Conservation (phyloP, 2,888 invertebrate species). For the Lithosia quadra region DNA sequence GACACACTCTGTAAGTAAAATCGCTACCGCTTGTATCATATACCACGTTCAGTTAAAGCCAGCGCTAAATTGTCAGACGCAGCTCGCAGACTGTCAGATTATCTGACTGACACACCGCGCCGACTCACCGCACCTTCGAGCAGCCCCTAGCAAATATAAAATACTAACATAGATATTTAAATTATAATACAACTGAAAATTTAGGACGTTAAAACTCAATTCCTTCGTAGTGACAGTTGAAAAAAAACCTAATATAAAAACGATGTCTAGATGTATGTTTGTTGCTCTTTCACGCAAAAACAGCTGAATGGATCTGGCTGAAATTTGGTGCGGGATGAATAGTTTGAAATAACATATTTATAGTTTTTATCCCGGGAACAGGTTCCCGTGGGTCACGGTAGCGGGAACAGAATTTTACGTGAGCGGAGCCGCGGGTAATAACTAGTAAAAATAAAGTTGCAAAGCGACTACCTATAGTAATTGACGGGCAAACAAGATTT, state of each 20-base stretch:
- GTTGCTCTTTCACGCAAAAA: no score
- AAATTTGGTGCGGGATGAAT: no score
- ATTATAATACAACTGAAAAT: neutral
- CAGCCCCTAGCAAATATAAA: conserved; percentile 4
- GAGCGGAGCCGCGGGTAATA: no score
- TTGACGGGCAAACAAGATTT: neutral
- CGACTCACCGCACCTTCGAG: conserved; percentile 28
- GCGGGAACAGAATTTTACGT: no score
- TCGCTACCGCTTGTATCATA: conserved; percentile 11
- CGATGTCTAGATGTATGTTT: no score
- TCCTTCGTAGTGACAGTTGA: no score
- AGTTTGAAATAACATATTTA: no score
- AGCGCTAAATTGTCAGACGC: conserved; percentile 62
- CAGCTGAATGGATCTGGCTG: no score
- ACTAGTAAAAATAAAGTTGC: neutral
- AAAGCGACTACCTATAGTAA: no score
- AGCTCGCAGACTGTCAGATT: conserved; percentile 57
- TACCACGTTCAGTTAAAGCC: conserved; percentile 41
- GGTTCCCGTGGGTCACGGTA: no score
- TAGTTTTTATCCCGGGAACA: no score
- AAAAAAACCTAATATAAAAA: neutral
- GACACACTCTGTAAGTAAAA: neutral
- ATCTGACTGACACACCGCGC: conserved; percentile 51
- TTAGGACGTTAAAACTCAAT: no score
- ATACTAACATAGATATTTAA: neutral